Conservation (phyloP, 64 coral and sea anemone species). For the Hydrozoanthus tunicans region DNA sequence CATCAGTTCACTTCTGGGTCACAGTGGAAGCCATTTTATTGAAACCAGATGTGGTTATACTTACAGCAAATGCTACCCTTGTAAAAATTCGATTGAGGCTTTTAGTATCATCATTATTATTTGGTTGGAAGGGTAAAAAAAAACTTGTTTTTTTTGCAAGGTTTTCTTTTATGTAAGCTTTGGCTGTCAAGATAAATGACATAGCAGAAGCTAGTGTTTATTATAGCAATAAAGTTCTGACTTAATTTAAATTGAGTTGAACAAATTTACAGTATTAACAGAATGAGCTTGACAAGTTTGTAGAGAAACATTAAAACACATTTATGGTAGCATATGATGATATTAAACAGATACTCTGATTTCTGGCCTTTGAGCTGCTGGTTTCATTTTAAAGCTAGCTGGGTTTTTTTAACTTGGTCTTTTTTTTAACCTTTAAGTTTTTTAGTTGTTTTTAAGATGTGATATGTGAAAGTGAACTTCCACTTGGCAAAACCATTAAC, state of each 20-base stretch:
- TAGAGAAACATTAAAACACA: too few species aligned
- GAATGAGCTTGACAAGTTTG: background rate
- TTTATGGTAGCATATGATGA: background rate
- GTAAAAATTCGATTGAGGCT: background rate
- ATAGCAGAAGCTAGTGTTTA: background rate
- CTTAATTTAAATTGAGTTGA: background rate
- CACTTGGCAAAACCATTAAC: conserved; percentile 29
- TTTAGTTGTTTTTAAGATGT: background rate
- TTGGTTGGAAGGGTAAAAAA: too few species aligned
- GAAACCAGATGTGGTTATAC: conserved; percentile 38
- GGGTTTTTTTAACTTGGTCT: background rate
- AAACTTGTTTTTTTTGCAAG: too few species aligned
- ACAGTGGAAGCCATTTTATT: conserved; percentile 11
- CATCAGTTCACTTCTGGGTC: background rate
- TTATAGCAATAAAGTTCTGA: background rate
- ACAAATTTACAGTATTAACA: background rate
- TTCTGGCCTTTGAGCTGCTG: background rate
- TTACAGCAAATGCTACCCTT: conserved; percentile 8
- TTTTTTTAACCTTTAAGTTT: background rate
- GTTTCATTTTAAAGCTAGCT: background rate
- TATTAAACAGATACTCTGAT: background rate
- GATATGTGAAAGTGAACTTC: background rate
- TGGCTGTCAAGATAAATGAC: too few species aligned
- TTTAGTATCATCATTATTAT: background rate
- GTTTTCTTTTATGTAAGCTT: too few species aligned